Evolutionary conservation across 1,140 invertebrate genomes (phyloP), one percentile per base, ranked within the genome.

Genomic region (Delia radicum): DNA sequence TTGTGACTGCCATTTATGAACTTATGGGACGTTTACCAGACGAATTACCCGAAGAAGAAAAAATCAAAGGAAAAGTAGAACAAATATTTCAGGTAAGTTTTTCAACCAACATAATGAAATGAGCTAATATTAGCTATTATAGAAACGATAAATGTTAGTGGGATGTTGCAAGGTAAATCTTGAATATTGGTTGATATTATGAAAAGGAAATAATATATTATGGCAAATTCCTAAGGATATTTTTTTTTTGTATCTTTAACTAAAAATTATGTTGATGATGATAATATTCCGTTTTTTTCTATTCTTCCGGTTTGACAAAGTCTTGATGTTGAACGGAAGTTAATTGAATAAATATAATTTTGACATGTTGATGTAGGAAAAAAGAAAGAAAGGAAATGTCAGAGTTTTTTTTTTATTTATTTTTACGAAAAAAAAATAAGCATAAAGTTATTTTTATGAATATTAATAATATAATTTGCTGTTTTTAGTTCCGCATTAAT

Each of bases 1-100:
- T 99, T 81, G 95, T 98, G n/a, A 93, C 92, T 24, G 95, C 96
- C 29, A 93, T 98, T 75, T 97, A 98, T 86, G 95, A 97, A 81
- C 91, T 99, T 75, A 94, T 96, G 92, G 95, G 94, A 31, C 93
- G 93, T 84, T 90, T 94, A 78, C 89, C 93, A 1, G 93, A 95
- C 80, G 92, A 93, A 10, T 89, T 89, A 80, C 88, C 93, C 74
- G 92, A 93, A 75, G 92, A 93, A 37, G 92, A 94, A 69, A 92
- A 91, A 15, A 91, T 96, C 24, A 90, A 92, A 78, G 91, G 94
- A 77, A 94, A 93, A 86, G 94, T 95, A 27, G 94, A 96, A 83
- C 89, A 91, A 79, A 91, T 96, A 86, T 96, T 96, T 87, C 92
- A 94, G 91, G 94, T 95, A 82, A 81, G 78, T 10, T 42, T 33